Base-by-base conservation (phyloP, 2,113 vertebrate genomes). In the Platichthys flesus region DNA sequence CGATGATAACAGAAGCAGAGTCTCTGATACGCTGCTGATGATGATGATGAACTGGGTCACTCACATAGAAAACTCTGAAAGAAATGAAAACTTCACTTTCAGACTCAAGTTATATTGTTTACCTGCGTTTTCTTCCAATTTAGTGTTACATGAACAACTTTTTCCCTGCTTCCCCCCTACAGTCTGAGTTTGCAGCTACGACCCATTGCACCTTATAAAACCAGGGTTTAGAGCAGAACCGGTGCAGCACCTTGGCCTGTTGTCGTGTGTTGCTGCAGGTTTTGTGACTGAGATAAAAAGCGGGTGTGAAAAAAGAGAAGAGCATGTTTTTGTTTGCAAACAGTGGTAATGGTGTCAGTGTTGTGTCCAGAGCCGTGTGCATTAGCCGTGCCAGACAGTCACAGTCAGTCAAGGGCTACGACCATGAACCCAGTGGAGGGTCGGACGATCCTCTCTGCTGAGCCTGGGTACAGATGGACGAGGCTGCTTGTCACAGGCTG, bases 371-470 rank as follows among this genome's bases (percentile, higher is more conserved):
- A 56, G 57, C 4, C 67, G 20, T 13, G 7, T 64, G 63, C 84
- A 81, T 80, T 71, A 52, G 68, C 14, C 3, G 26, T 40, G 62
- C 54, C 49, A 68, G 71, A 9, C 59, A 13, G 45, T 80, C 78
- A 24, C 10, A 68, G 47, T 78, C 67, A 74, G 78, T 83, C 52
- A 57, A 74, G 74, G 57, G 66, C 47, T 63, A 13, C 67, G 64
- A 78, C 85, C 76, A 66, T 58, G 42, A 76, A 59, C 42, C 55
- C 71, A 52, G 68, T 52, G 62, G 61, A 78, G 72, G 73, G 63
- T 74, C 45, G 31, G 40, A 6, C 20, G 35, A 61, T 26, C 10
- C 61, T 71, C 49, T 81, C 73, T 61, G 57, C 70, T 56, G 56
- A 26, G 45, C 59, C 60, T 16, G 9, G 51, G 62, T 74, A 57